phyloP scores from a whole-genome alignment of 2,797 vertebrate genomes.

The Anguilla anguilla region DNA sequence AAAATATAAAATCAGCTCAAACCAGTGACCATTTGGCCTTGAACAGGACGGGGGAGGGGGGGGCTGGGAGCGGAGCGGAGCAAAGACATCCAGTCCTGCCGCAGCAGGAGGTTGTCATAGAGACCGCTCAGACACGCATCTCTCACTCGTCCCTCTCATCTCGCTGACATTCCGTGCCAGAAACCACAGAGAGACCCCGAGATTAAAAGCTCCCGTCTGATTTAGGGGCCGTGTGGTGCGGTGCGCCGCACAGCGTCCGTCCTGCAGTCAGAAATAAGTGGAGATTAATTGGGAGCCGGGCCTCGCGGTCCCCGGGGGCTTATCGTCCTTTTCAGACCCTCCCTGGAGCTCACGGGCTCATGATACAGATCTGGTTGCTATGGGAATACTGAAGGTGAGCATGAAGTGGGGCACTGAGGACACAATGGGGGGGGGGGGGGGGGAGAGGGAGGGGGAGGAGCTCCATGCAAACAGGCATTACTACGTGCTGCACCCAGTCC shows the following conservation, averaged over 20 bases:
- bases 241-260: background rate
- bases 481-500: background rate
- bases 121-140: background rate
- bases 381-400: slow-evolving; percentile 20
- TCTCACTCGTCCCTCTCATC: background rate
- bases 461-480: background rate
- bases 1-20: background rate
- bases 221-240: background rate
- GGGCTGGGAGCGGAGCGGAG: too few species aligned
- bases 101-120: background rate
- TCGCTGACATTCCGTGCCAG: background rate
- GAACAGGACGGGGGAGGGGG: background rate
- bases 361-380: slow-evolving; percentile 20
- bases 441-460: background rate
- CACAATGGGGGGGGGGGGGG: too few species aligned
- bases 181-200: background rate
- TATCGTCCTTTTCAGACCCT: background rate
- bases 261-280: background rate
- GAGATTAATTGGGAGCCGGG: slow-evolving; percentile 10
- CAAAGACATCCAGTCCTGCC: too few species aligned
- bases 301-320: background rate
- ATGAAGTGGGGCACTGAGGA: slow-evolving; percentile 2
- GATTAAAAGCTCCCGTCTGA: background rate
- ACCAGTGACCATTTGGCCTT: background rate
- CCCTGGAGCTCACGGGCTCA: slow-evolving; percentile 6